These are phyloP conservation scores for Philaethria dido DNA, from an alignment of 2,888 invertebrate species.

Conservation along the genomic window DNA sequence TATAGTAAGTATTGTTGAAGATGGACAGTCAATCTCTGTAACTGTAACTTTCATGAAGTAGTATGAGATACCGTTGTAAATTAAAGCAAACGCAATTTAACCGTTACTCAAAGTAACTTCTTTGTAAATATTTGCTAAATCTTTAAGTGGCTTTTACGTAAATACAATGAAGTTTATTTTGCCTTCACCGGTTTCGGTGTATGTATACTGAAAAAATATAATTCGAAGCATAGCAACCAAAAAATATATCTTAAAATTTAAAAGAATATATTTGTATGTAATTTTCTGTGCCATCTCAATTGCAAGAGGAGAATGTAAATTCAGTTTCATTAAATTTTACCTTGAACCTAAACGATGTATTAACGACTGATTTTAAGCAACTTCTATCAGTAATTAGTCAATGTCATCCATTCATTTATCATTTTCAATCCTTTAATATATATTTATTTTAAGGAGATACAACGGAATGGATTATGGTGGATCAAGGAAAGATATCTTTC, in stretches of 20 bases:
- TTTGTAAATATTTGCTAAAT: slow-evolving; percentile 12
- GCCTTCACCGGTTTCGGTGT: background rate
- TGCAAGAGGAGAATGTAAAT: background rate
- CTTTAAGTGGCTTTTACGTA: background rate
- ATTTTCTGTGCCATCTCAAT: background rate
- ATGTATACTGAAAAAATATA: background rate
- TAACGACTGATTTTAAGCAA: background rate
- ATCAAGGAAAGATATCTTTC: no score
- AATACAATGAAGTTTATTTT: background rate
- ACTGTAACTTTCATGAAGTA: no score
- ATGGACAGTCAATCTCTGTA: no score
- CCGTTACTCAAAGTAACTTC: background rate
- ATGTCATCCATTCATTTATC: background rate
- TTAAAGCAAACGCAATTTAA: background rate
- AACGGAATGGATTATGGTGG: no score
- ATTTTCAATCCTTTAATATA: background rate
- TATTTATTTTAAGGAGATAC: no score
- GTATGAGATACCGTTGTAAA: no score
- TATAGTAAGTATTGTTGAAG: no score
- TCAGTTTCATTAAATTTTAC: background rate
- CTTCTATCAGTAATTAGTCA: background rate
- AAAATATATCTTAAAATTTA: background rate
- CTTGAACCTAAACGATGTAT: background rate
- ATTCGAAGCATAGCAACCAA: background rate
- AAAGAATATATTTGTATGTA: background rate